Conservation (phyloP, 2,888 invertebrate species). For the Spisula subtruncata region DNA sequence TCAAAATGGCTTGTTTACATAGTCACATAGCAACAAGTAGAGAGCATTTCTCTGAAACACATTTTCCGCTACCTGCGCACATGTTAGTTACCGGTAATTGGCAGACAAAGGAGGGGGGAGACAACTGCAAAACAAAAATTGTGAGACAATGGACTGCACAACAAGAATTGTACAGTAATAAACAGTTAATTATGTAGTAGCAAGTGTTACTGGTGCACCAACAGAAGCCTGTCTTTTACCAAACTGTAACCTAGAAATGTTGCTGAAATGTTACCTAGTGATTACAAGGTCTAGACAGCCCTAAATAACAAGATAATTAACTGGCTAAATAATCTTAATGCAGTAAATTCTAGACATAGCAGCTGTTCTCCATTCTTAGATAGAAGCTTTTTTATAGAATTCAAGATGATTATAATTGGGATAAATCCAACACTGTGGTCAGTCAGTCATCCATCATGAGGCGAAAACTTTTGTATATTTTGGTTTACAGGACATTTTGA, state of each 20-base stretch:
- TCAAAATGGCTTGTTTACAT: too few species aligned
- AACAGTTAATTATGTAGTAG: not conserved
- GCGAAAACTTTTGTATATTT: not conserved
- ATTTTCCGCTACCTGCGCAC: not conserved
- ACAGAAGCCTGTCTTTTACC: not conserved
- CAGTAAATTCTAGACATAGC: not conserved
- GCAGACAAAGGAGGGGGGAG: not conserved
- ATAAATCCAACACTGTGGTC: not conserved
- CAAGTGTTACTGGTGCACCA: not conserved
- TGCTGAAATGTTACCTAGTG: not conserved
- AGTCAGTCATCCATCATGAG: not conserved
- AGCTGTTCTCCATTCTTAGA: slow-evolving; percentile 10
- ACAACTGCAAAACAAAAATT: not conserved
- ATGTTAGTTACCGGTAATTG: not conserved
- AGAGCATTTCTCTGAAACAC: not conserved
- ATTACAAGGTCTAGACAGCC: not conserved
- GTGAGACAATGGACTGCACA: not conserved
- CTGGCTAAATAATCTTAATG: slow-evolving; percentile 2
- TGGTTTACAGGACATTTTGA: too few species aligned
- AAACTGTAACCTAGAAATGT: not conserved
- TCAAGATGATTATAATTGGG: slow-evolving; percentile 1
- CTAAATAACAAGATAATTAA: slow-evolving; percentile 3
- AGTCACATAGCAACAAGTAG: too few species aligned
- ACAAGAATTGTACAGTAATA: not conserved
- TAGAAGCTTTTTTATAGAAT: slow-evolving; percentile 7